Evolutionary conservation across 2,113 vertebrate species (phyloP), one percentile per base, ranked within the genome.

Genomic region (Cephalopholis sonnerati): DNA sequence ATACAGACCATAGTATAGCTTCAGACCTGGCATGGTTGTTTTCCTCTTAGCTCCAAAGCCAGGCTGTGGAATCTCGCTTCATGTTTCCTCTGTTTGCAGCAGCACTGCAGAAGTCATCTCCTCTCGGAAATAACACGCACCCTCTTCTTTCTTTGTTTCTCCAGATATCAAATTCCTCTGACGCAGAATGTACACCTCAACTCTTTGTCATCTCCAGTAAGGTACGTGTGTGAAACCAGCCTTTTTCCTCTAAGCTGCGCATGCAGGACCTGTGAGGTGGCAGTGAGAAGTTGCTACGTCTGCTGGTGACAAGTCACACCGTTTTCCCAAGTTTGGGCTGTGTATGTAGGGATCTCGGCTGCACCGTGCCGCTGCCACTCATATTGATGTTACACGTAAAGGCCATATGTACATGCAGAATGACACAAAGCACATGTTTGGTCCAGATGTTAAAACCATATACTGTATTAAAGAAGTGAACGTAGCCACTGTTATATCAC

Each of bases 191-290:
- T 91, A 96, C 96, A 78, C 95, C 97, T 91, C 97, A 95, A 87
- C 95, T 99, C 82, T 97, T 99, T 93, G 90, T 96, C 94, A 93
- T 98, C 92, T 97, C 97, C 92, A 96, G 95, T 92, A 96, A 98
- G 97, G 98, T 99, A 83, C 29, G 94, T 88, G 55, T 59, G 32
- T 59, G 20, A 77, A 79, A 48, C 4, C 17, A 7, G 24, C 29
- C 11, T 20, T 73, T 44, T 46, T 17, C 57, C 32, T 83, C 53
- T 18, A 1, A 0, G 1, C 70, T 58, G 55, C 68, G 58, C 65
- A 53, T 5, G 41, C 61, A 36, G 48, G 70, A 48, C 3, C 20
- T 53, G 29, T 15, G 36, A 81, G 71, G 67, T 54, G 65, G 64
- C 69, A 29, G 55, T 67, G 77, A 83, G 61, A 79, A 65, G 71